Evolutionary conservation across 2,797 vertebrate genomes (phyloP), one percentile per base, ranked within the genome.

Genomic region (Sebastes oblongus): DNA sequence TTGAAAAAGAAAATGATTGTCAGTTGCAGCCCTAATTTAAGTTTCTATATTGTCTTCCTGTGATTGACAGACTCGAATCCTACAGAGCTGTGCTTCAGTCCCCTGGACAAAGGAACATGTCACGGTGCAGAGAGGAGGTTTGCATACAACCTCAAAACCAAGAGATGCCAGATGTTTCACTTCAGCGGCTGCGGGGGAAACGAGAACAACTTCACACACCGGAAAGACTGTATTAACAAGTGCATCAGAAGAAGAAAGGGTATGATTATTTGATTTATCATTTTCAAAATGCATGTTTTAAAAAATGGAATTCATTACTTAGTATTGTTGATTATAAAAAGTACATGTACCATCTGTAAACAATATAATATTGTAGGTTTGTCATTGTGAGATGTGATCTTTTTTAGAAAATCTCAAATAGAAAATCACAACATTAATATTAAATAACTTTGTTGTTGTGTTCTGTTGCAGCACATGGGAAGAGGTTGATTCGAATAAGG

Each of bases 171-270:
- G 3, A 1, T 67, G 1, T 99, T 99, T 77, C 54, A 2, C 11
- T 98, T 97, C 94, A 97, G 92, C 1, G 97, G 98, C 77, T 98
- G 98, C 5, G 97, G 96, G 9, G 97, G 97, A 18, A 99, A 98
- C 75, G 87, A 93, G 79, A 99, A 99, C 80, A 98, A 98, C 92
- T 99, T 99, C 66, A 2, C 1, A 42, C 67, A 71, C 68, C 96
- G 91, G 78, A 96, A 64, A 72, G 84, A 88, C 0, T 98, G 97
- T 81, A 27, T 94, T 20, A 91, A n/a, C 80, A 94, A 87, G 83
- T 99, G 98, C 93, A 94, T 83, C 60, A 94, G 85, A n/a, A 4
- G 14, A 29, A 84, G 10, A 34, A 82, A 50, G 92, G 95, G 97
- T 97, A 94, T 2, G 60, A 59, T 27, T 42, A 16, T 16, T 46